Conservation (phyloP, 2,113 vertebrate genomes). For the Podilymbus podiceps region DNA sequence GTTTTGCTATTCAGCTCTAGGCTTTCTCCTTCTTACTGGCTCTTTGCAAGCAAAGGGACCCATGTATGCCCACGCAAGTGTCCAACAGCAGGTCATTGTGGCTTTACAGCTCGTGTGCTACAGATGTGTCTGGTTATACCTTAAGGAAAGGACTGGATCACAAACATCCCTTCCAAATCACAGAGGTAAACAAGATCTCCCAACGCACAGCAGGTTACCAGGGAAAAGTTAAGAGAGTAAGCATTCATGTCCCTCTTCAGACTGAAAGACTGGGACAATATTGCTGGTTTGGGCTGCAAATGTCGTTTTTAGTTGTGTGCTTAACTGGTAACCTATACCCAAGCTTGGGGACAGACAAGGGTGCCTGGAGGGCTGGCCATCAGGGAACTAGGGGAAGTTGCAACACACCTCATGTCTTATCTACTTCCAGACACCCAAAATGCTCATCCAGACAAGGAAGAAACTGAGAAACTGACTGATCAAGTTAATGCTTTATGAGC, state of each 20-base stretch:
- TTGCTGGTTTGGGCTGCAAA: neutral
- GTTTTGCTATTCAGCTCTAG: neutral
- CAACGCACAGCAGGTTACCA: neutral
- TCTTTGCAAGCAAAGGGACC: neutral
- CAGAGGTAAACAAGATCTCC: neutral
- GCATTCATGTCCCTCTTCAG: neutral
- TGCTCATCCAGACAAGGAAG: neutral
- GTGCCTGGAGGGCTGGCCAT: neutral
- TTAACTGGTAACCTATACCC: neutral
- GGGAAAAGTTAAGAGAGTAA: neutral
- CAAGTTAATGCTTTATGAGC: neutral
- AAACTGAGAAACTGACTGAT: neutral
- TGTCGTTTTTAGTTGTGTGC: neutral
- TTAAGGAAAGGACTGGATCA: neutral
- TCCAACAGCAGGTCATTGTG: fast-evolving
- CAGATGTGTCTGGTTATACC: neutral
- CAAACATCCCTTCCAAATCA: neutral
- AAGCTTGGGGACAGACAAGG: neutral
- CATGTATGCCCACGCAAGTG: neutral
- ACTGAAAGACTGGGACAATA: neutral
- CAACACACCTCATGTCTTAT: neutral
- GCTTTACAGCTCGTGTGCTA: neutral
- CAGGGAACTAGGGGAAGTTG: neutral
- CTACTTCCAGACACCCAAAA: neutral
- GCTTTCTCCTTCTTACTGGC: neutral